phyloP scores from a whole-genome alignment of 2,113 vertebrate species.

The Hiodon alosoides region DNA sequence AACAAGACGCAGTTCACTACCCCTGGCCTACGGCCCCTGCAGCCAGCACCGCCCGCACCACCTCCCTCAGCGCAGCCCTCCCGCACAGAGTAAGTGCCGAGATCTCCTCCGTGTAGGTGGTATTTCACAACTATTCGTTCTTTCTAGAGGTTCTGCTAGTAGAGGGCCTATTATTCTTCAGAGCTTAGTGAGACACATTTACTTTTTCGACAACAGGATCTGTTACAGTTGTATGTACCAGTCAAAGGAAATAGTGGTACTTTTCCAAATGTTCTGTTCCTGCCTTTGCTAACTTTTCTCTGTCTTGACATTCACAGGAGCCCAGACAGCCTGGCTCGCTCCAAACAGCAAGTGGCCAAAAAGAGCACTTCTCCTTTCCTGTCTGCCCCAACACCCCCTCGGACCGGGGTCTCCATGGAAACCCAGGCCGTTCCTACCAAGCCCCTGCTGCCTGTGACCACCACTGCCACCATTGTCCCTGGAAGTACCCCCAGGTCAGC shows the following conservation, averaged over 20 bases:
- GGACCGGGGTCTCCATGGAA: slow-evolving; percentile 38
- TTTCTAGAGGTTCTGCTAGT: not conserved
- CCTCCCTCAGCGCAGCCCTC: slow-evolving; percentile 35
- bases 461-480: slow-evolving; percentile 22
- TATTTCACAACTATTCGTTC: not conserved
- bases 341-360: slow-evolving; percentile 88
- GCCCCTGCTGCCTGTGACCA: slow-evolving; percentile 35
- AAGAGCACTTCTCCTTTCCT: slow-evolving; percentile 86
- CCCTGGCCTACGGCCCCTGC: not conserved
- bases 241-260: no score
- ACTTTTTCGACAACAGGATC: no score
- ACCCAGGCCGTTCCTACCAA: not conserved
- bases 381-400: slow-evolving; percentile 53
- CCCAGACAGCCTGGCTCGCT: slow-evolving; percentile 53
- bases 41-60: slow-evolving; percentile 8
- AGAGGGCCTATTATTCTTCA: no score
- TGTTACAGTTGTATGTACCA: no score
- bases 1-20: slow-evolving; percentile 33
- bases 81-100: slow-evolving; percentile 57
- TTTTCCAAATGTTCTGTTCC: not conserved
- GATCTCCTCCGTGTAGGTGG: no score
- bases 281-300: not conserved
- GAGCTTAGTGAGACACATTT: no score
- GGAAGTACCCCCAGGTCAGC: slow-evolving; percentile 45
- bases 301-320: slow-evolving; percentile 44